A percentile compares a stretch with the other conserved stretches of the same genome.
Conservation (phyloP, 2,797 vertebrate species). For the Hyperoplus immaculatus region DNA sequence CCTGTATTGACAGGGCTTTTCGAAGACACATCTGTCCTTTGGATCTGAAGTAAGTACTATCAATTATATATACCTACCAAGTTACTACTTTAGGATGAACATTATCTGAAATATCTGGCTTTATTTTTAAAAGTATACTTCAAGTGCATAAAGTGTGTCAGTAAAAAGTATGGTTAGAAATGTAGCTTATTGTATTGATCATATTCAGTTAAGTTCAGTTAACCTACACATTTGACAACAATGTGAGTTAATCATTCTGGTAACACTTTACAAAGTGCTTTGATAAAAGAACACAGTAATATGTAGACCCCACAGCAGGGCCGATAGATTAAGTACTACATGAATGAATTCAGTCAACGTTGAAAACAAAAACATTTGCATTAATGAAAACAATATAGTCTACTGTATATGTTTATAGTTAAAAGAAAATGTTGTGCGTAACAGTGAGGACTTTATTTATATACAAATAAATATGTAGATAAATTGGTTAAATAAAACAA, state of each 20-base stretch:
- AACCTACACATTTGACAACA: neutral
- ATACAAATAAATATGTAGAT: neutral
- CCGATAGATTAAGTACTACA: too few species aligned
- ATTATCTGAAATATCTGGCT: too few species aligned
- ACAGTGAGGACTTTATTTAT: neutral
- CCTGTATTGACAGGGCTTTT: neutral
- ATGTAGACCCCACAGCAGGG: too few species aligned
- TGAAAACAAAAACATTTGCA: too few species aligned
- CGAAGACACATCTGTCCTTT: conserved; percentile 1
- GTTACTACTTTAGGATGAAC: neutral
- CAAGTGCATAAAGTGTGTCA: neutral
- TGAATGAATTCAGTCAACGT: too few species aligned
- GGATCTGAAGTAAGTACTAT: neutral
- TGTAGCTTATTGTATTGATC: too few species aligned
- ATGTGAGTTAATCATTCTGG: neutral
- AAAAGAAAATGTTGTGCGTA: neutral
- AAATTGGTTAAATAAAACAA: neutral
- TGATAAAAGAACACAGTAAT: too few species aligned
- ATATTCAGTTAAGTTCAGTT: neutral
- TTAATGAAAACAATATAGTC: too few species aligned
- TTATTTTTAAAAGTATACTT: too few species aligned
- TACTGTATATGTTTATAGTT: too few species aligned
- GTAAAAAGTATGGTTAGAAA: neutral
- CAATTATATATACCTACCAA: neutral
- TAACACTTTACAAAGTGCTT: too few species aligned